These are phyloP conservation scores for Drosophila incognita DNA, from an alignment of 2,888 invertebrate genomes.

Conservation along the genomic window DNA sequence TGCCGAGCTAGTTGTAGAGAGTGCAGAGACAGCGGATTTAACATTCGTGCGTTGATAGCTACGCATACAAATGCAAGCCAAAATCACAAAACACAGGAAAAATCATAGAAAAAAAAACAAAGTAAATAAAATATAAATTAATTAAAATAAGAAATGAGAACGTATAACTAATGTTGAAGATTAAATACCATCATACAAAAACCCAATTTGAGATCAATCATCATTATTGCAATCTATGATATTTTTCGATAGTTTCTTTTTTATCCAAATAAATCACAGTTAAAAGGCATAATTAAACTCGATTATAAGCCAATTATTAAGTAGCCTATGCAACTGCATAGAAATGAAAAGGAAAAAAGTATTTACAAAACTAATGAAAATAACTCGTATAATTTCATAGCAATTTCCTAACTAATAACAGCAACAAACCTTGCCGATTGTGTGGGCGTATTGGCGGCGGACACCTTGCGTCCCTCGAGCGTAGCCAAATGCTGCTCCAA, in stretches of 20 bases:
- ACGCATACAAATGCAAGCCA: constrained; percentile 77
- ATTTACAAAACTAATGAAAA: constrained; percentile 12
- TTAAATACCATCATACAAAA: neutral
- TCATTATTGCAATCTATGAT: neutral
- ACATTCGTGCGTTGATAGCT: constrained; percentile 94
- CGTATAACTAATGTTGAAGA: neutral
- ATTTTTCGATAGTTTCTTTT: neutral
- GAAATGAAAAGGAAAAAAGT: constrained; percentile 22
- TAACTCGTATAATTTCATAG: neutral
- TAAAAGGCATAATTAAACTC: neutral
- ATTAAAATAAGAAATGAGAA: constrained; percentile 14
- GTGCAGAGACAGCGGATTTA: constrained; percentile 94
- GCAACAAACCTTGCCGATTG: constrained; percentile 90
- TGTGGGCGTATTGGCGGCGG: constrained; percentile 94
- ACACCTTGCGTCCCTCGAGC: constrained; percentile 96
- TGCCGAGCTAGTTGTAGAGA: constrained; percentile 94
- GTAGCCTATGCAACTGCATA: neutral
- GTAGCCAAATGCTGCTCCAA: constrained; percentile 97
- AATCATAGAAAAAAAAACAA: constrained; percentile 42
- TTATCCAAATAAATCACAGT: neutral
- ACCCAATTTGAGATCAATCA: neutral
- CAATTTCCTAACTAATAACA: constrained; percentile 1
- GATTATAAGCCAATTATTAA: neutral
- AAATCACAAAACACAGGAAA: constrained; percentile 27
- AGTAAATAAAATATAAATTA: constrained; percentile 23